Base-by-base conservation (phyloP, 2,113 vertebrate species). In the Cromileptes altivelis region DNA sequence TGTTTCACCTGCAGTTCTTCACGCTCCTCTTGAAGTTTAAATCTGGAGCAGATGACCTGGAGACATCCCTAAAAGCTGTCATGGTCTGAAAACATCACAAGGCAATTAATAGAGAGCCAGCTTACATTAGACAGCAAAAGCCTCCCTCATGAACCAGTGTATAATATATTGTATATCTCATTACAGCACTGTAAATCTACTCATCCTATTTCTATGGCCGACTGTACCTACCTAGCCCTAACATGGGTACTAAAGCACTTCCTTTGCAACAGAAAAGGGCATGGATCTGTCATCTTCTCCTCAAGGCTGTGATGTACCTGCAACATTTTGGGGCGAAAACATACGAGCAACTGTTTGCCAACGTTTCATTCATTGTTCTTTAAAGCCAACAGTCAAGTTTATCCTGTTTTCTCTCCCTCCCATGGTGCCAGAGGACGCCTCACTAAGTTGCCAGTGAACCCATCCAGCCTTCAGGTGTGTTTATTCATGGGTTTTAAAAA, bases 151-250 rank as follows among this genome's bases (percentile, higher is more conserved):
- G 57, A 88, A 75, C 70, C 61, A 14, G 23, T 93, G 88, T 92
- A 83, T 82, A 72, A 86, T 89, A 92, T 42, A 58, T 58, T 91
- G 92, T 93, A 91, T 87, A 93, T 93, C 49, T 91, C 91, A 92
- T 92, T 55, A 60, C 73, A 40, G 49, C 84, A 80, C 65, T 94
- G 93, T 94, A 94, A 91, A 93, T 93, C 79, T 86, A 75, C 83
- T 89, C 91, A 90, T 92, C 70, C 70, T 83, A 78, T 94, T 93
- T 93, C 90, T 90, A 91, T 88, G 85, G 88, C 80, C 56, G 84
- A 88, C 85, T 75, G 79, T 84, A 87, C 70, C 84, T 82, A 86
- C 75, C 78, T 70, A 78, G 74, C 88, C 89, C 86, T 42, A 68
- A 87, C 75, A 71, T 83, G 84, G 83, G 67, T 78, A 83, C 57